Evolutionary conservation across 2,113 vertebrate species (phyloP).

Genomic region (Tichodroma muraria): DNA sequence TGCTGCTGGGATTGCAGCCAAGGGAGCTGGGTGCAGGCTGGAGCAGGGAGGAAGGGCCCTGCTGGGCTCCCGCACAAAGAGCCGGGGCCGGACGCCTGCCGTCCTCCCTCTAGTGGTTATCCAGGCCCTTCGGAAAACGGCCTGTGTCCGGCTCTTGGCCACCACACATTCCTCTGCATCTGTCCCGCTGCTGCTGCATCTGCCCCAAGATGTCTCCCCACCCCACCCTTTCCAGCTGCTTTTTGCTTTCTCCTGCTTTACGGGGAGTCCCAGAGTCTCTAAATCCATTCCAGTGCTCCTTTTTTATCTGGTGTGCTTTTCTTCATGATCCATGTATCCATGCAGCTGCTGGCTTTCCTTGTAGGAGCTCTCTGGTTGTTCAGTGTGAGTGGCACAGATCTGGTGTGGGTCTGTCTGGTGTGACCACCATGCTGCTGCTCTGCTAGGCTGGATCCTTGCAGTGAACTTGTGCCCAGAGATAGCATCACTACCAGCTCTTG

Average conservation of each 20-base stretch:
- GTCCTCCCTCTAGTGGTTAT: background rate
- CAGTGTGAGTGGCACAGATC: background rate
- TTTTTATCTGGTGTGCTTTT: background rate
- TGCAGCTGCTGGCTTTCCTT: background rate
- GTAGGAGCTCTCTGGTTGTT: background rate
- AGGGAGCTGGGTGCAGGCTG: background rate
- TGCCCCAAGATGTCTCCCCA: background rate
- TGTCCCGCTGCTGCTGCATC: background rate
- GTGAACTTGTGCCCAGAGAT: background rate
- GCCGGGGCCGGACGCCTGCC: fast-evolving
- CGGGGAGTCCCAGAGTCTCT: background rate
- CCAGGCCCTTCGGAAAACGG: background rate
- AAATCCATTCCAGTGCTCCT: background rate
- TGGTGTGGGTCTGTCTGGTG: background rate
- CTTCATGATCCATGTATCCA: background rate
- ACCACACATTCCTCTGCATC: background rate
- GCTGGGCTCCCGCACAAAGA: background rate
- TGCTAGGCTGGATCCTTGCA: background rate
- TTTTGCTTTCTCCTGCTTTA: background rate
- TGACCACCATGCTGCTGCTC: background rate
- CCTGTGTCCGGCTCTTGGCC: background rate
- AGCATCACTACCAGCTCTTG: background rate
- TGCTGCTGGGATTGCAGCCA: background rate
- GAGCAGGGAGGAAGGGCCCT: background rate
- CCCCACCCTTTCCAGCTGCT: background rate